Evolutionary conservation across 2,797 vertebrate genomes (phyloP).

Genomic region (Paedocypris micromegethes): DNA sequence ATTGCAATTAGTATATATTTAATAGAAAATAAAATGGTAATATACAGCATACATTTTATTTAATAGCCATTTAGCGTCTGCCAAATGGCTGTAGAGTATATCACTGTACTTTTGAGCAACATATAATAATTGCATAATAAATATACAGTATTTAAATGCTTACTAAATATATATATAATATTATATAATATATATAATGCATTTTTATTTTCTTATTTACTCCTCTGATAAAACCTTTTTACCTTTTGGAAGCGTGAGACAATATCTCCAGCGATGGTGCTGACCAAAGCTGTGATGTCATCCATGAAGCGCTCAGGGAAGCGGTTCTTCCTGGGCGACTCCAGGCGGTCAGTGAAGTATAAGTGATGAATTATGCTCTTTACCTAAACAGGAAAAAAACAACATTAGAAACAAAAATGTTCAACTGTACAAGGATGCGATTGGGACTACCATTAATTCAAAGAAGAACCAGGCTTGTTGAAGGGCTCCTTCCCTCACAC

Average conservation of each 20-base stretch:
- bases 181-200: background rate
- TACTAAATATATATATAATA: background rate
- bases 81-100: too few relatives aligned
- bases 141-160: too few relatives aligned
- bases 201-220: too few relatives aligned
- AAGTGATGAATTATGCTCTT: conserved; percentile 98
- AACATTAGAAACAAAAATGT: background rate
- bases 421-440: background rate
- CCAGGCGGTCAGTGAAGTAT: conserved; percentile 92
- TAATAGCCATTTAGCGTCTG: too few relatives aligned
- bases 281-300: conserved; percentile 91
- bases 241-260: conserved; percentile 98
- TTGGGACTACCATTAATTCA: conserved; percentile 88
- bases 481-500: conserved; percentile 88
- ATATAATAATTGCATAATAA: too few relatives aligned
- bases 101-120: too few relatives aligned
- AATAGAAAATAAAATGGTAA: too few relatives aligned
- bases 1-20: too few relatives aligned
- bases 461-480: conserved; percentile 99
- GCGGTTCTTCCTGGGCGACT: conserved; percentile 86
- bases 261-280: conserved; percentile 92
- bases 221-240: background rate
- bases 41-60: too few relatives aligned
- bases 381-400: conserved; percentile 68
- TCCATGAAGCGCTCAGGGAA: conserved; percentile 99